Evolutionary conservation across 2,888 invertebrate genomes (phyloP), one percentile per base, ranked within the genome.

Genomic region (Metacarcinus magister): DNA sequence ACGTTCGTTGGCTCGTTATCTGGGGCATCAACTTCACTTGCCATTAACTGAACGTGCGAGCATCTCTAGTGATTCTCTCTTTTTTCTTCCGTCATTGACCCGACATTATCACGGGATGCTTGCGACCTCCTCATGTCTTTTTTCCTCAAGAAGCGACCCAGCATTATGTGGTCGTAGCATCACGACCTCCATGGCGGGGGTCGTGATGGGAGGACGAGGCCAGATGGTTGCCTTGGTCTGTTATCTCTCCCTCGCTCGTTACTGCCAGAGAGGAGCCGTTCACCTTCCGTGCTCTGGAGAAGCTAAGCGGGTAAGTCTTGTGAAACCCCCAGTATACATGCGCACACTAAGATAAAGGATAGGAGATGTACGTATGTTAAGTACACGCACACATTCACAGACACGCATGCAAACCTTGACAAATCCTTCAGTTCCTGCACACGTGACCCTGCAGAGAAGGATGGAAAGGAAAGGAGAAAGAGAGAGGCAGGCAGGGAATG

Each of bases 51-150:
- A n/a, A n/a, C 67, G 67, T n/a, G 23, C 23, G 67, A 67, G 67
- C 67, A 67, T n/a, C 67, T 67, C 67, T n/a, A n/a, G n/a, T 67
- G n/a, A 67, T n/a, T 67, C 7, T n/a, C 23, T 67, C 4, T 67
- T 23, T 67, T 23, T n/a, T 23, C 67, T 67, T 67, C 54, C 16
- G 67, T 67, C 67, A 67, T 67, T 67, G 67, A 67, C 67, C 67
- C n/a, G 67, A 67, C n/a, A 67, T n/a, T 67, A 67, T 67, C 67
- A 67, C 67, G 67, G 67, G 67, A 67, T 67, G 67, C 67, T 67
- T 67, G 67, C n/a, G 67, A n/a, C 67, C 67, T 67, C 67, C 67
- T 2, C 23, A n/a, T 67, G 67, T 23, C 67, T 7, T n/a, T 39
- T 67, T 67, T 67, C 67, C 67, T 67, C 67, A 16, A 23, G 67